Evolutionary conservation across 2,888 invertebrate species (phyloP).

Genomic region (Stenolophus ochropezus): DNA sequence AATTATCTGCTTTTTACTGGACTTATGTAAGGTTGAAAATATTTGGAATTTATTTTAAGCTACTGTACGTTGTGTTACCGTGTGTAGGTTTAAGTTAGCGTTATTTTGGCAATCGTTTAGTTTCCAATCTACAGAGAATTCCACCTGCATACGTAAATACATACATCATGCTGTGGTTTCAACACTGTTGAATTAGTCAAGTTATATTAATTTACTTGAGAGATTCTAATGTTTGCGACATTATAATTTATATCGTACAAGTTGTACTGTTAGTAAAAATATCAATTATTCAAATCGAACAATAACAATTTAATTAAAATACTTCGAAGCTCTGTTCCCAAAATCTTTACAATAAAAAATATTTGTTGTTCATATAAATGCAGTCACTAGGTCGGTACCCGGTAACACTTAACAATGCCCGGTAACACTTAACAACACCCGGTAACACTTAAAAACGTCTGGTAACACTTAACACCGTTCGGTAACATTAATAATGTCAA

Average conservation of each 20-base stretch:
- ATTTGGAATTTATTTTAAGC: slow-evolving; percentile 35
- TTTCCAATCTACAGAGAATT: slow-evolving; percentile 13
- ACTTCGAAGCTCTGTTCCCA: too few species aligned
- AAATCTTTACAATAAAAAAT: too few species aligned
- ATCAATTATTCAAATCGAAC: too few species aligned
- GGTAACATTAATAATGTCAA: too few species aligned
- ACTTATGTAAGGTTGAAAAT: slow-evolving; percentile 25
- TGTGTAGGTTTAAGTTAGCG: not conserved
- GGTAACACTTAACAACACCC: too few species aligned
- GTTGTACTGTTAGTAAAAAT: not conserved
- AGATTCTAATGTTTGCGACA: not conserved
- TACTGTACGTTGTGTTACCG: slow-evolving; percentile 17
- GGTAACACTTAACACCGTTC: too few species aligned
- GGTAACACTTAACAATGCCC: too few species aligned
- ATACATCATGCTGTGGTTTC: not conserved
- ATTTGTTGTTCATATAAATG: too few species aligned
- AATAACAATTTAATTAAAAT: not conserved
- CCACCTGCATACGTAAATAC: slow-evolving; percentile 5
- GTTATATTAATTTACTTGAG: not conserved
- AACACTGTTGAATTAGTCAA: not conserved
- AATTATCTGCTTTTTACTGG: slow-evolving; percentile 13
- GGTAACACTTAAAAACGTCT: too few species aligned
- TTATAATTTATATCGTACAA: not conserved
- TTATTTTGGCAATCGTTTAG: slow-evolving; percentile 22
- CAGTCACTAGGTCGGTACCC: too few species aligned